phyloP scores from a whole-genome alignment of 2,797 vertebrate genomes.

The Gallirallus australis region DNA sequence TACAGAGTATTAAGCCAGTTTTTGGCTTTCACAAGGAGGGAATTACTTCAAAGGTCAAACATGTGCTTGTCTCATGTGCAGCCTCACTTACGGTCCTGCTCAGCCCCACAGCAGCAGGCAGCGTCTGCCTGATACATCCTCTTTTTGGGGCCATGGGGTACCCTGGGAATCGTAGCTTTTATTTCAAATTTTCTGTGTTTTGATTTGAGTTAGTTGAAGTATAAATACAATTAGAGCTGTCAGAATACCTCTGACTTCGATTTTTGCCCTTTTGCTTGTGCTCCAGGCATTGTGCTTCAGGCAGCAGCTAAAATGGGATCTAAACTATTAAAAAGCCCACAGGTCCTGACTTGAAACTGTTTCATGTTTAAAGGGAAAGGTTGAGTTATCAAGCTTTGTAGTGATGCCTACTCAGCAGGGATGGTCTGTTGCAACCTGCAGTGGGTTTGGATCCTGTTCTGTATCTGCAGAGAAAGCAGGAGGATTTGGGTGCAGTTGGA shows the following conservation, averaged over 20 bases:
- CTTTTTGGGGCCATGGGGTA: not conserved
- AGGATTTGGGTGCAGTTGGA: slow-evolving; percentile 6
- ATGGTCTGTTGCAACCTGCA: not conserved
- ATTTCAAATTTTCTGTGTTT: slow-evolving; percentile 8
- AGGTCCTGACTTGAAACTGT: slow-evolving; percentile 23
- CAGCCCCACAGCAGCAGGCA: not conserved
- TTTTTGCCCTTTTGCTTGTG: slow-evolving; percentile 47
- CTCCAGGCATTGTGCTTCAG: slow-evolving; percentile 48
- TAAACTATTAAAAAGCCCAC: slow-evolving; percentile 34
- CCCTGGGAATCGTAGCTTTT: slow-evolving; percentile 10
- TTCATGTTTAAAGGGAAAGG: slow-evolving; percentile 60
- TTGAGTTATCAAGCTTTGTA: slow-evolving; percentile 39
- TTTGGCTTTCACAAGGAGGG: not conserved
- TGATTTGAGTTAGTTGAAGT: slow-evolving; percentile 41
- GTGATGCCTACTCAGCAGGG: slow-evolving; percentile 19
- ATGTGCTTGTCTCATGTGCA: fast-evolving
- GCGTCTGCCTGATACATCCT: not conserved
- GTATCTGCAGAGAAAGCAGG: not conserved
- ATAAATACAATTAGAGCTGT: slow-evolving; percentile 41
- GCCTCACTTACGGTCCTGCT: not conserved
- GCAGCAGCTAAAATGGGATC: slow-evolving; percentile 52
- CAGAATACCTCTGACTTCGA: slow-evolving; percentile 41
- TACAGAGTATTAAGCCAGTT: not conserved
- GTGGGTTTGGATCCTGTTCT: not conserved
- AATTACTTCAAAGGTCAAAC: not conserved